Evolutionary conservation across 2,797 vertebrate genomes (phyloP).

Genomic region (Pampus argenteus): DNA sequence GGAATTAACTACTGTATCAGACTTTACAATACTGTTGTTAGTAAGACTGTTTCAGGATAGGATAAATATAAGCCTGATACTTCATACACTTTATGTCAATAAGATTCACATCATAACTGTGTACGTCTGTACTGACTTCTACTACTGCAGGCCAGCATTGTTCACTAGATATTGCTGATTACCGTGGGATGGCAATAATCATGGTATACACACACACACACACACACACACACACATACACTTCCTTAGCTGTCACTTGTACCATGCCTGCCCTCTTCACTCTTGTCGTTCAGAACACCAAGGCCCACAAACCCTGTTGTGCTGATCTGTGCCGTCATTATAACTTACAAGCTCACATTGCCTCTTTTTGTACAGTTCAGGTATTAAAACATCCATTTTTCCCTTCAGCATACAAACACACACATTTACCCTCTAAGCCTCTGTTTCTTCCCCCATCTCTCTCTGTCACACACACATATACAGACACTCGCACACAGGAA

Average conservation of each 20-base stretch:
- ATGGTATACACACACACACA: background rate
- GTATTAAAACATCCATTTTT: too few species aligned
- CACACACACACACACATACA: conserved; percentile 6
- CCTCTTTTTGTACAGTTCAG: background rate
- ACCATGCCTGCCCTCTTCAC: background rate
- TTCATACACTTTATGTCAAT: too few species aligned
- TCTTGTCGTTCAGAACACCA: background rate
- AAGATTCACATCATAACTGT: background rate
- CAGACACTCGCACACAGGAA: conserved; percentile 79
- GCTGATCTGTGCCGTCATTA: background rate
- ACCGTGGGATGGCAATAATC: background rate
- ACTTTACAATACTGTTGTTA: background rate
- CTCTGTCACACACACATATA: conserved; percentile 31
- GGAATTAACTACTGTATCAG: background rate
- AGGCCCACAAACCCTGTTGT: background rate
- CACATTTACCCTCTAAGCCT: background rate
- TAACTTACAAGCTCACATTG: background rate
- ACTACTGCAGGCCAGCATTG: background rate
- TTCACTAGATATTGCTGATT: background rate
- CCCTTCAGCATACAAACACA: background rate
- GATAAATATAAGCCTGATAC: background rate
- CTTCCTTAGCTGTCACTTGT: conserved; percentile 18
- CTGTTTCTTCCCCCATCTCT: background rate
- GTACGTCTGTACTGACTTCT: background rate
- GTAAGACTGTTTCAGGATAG: background rate